phyloP scores from a whole-genome alignment of 2,797 vertebrate species.

The Novumbra hubbsi region DNA sequence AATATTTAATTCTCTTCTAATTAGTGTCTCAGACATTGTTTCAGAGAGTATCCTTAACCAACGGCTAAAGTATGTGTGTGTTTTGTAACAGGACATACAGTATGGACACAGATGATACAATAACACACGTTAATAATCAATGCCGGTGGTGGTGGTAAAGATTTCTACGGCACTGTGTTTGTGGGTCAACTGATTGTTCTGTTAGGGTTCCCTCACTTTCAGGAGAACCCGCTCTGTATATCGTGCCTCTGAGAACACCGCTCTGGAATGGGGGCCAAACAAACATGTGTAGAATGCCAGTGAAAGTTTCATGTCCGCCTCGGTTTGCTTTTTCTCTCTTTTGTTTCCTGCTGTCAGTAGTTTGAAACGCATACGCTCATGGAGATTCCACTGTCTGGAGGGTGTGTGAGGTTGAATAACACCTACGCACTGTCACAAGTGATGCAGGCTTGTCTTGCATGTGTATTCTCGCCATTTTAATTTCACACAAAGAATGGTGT shows the following conservation, averaged over 20 bases:
- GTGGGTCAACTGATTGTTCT: conserved; percentile 10
- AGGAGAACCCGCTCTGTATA: conserved; percentile 19
- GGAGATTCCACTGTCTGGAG: neutral
- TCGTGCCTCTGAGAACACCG: conserved; percentile 11
- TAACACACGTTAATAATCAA: neutral
- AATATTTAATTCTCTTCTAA: neutral
- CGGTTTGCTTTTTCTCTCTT: conserved; percentile 1
- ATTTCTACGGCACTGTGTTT: neutral
- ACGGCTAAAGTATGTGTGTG: neutral
- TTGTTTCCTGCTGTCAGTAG: conserved; percentile 27
- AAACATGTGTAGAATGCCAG: conserved; percentile 27
- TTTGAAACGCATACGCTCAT: conserved; percentile 9
- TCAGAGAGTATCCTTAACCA: neutral
- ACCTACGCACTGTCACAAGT: neutral
- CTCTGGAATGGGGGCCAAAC: conserved; percentile 31
- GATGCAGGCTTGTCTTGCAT: neutral
- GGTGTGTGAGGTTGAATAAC: neutral
- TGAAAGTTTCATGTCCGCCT: conserved; percentile 31
- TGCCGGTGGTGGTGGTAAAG: neutral
- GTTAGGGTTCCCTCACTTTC: conserved; percentile 11
- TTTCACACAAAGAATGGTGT: neutral
- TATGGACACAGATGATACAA: neutral
- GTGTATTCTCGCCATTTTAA: neutral
- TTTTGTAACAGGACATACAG: neutral
- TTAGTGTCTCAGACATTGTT: neutral